Evolutionary conservation across 2,888 invertebrate genomes (phyloP), one percentile per base, ranked within the genome.

Genomic region (Phengaris arion): DNA sequence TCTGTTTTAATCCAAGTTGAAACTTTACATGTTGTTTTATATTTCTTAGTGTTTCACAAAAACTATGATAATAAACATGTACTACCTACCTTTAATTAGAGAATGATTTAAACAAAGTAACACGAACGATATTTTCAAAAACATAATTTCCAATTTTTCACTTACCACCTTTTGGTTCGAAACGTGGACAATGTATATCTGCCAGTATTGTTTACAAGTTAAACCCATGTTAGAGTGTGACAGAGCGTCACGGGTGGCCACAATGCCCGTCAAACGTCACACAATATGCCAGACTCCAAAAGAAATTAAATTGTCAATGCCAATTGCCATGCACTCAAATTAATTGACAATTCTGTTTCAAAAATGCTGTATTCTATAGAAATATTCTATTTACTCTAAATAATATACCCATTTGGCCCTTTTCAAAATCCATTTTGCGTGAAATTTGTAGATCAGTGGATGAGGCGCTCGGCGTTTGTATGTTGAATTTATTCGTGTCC

Each of bases 201-300:
- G 84, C 82, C 81, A 81, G 81, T 79, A 85, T 90, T 90, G 90
- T 90, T 89, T 89, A 88, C 88, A 86, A 84, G 86, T 83, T 82
- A 86, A 87, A 87, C 89, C 90, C 89, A 86, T 88, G 88, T 89
- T 87, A 83, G 82, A 78, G 81, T 84, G 80, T 90, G 91, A 89
- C 89, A 85, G 35, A 15, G 48, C 69, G 81, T 77, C 79, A 81
- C 81, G 83, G 82, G 82, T 84, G 88, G 89, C 77, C 79, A 89
- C 88, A 89, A 88, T 85, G 78, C 80, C 72, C 77, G 83, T 82
- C 83, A 83, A 83, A 81, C 85, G 87, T 83, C 87, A 86, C 55
- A 79, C 77, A 77, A 80, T 79, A 79, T 81, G 79, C 77, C 54
- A 22, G 59, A 73, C 75, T 77, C 77, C 74, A 45, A 57, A 54